Percentiles rank a stretch among this genome's conserved stretches.
These are phyloP conservation scores for Meiosimyza platycephala DNA, from an alignment of 2,888 invertebrate species.

Conservation along the genomic window DNA sequence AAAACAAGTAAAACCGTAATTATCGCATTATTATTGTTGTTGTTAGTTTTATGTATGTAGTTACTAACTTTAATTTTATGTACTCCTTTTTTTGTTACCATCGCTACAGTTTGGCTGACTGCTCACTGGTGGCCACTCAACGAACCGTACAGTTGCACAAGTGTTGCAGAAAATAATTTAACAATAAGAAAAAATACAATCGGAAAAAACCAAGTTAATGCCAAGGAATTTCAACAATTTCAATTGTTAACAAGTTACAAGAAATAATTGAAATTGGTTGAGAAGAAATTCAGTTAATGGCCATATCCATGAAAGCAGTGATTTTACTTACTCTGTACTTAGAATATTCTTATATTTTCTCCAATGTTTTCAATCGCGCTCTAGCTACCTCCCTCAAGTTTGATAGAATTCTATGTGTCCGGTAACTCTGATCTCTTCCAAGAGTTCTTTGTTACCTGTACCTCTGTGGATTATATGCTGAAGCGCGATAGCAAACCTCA, in stretches of 20 bases:
- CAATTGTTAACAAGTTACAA: constrained; percentile 12
- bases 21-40: constrained; percentile 34
- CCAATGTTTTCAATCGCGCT: no score
- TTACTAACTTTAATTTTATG: constrained; percentile 28
- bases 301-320: no score
- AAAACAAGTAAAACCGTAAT: constrained; percentile 38
- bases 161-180: background rate
- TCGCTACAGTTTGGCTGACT: background rate
- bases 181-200: background rate
- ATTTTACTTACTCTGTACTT: no score
- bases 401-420: no score
- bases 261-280: background rate
- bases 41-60: no score
- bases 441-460: no score
- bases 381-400: no score
- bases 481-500: no score
- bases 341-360: no score
- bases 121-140: constrained; percentile 25
- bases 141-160: constrained; percentile 17
- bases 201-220: constrained; percentile 33
- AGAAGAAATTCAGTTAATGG: no score
- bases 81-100: background rate
- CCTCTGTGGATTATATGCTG: no score
- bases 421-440: no score
- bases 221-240: constrained; percentile 24